Conservation (phyloP, 2,888 invertebrate genomes). For the Endotricha flammealis region DNA sequence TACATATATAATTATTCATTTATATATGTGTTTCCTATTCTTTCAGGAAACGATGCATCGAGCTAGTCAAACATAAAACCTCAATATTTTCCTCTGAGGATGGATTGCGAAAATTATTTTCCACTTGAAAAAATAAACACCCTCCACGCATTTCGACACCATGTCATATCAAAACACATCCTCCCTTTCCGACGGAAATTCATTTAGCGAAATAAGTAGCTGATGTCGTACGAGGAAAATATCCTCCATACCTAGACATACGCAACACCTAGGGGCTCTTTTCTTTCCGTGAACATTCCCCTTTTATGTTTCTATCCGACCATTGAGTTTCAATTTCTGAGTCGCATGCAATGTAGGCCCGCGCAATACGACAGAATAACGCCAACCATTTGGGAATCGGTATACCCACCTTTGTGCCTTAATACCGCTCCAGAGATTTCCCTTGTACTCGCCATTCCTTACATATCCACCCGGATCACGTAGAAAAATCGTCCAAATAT, state of each 20-base stretch:
- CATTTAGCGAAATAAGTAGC: slow-evolving; percentile 6
- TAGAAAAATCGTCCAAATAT: slow-evolving; percentile 46
- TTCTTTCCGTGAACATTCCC: slow-evolving; percentile 32
- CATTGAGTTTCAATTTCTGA: slow-evolving; percentile 58
- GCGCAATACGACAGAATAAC: slow-evolving; percentile 61
- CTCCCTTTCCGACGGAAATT: slow-evolving; percentile 8
- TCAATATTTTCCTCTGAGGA: no score
- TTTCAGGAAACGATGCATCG: no score
- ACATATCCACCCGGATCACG: slow-evolving; percentile 61
- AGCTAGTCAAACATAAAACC: no score
- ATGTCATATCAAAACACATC: not conserved
- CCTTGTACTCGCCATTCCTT: slow-evolving; percentile 59
- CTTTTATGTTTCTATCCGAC: slow-evolving; percentile 44
- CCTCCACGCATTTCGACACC: not conserved
- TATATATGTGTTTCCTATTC: no score
- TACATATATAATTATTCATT: no score
- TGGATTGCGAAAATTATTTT: no score
- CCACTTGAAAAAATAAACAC: not conserved
- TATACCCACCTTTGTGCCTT: slow-evolving; percentile 57
- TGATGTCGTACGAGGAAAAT: slow-evolving; percentile 8
- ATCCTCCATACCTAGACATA: slow-evolving; percentile 4
- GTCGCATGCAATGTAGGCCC: slow-evolving; percentile 40
- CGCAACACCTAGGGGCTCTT: slow-evolving; percentile 15
- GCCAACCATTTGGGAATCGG: slow-evolving; percentile 57
- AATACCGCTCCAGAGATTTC: slow-evolving; percentile 70